Base-by-base conservation (phyloP, 64 coral and sea anemone species). In the Porites australiensis region DNA sequence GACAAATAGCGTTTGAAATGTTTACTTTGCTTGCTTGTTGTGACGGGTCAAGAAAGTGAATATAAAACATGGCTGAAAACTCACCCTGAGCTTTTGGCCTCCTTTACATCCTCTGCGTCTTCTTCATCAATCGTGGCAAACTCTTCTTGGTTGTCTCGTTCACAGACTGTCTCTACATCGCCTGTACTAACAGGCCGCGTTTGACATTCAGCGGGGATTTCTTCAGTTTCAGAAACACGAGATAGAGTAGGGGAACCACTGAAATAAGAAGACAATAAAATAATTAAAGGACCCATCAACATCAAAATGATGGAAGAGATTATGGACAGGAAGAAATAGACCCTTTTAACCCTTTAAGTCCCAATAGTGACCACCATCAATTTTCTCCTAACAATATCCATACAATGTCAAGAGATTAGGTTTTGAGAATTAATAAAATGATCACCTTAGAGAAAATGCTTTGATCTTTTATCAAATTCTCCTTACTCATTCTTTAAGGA, bases 71-170 rank as follows among this genome's bases (percentile, higher is more conserved):
- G 19, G 13, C 58, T 10, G 0, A 1, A 63, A 7, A 86, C 71
- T 86, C 45, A 93, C 90, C 82, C 83, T 43, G 82, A 20, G 11
- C 71, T 71, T 19, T 93, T 93, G 59, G 66, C 53, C 16, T 87
- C 82, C 15, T 89, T 65, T 63, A 62, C 2, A 83, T 83, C 62
- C 4, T 62, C 90, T 27, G 47, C 64, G n/a, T 61, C 83, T 53
- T 93, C 90, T 20, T 93, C 90, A 52, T 78, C 46, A 22, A 93
- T 93, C 6, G 82, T 58, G 1, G 65, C 75, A 18, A 93, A 87
- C 58, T 93, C 90, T 45, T 87, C 74, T 3, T 76, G 48, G 9
- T 45, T 43, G 58, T 93, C 90, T 58, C 57, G 11, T 46, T 93
- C 90, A 12, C 84, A 86, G 70, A 57, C 49, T 44, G 73, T 48